These are phyloP conservation scores for Tetramorium simillimum DNA, from an alignment of 1,140 invertebrate genomes.

Conservation along the genomic window DNA sequence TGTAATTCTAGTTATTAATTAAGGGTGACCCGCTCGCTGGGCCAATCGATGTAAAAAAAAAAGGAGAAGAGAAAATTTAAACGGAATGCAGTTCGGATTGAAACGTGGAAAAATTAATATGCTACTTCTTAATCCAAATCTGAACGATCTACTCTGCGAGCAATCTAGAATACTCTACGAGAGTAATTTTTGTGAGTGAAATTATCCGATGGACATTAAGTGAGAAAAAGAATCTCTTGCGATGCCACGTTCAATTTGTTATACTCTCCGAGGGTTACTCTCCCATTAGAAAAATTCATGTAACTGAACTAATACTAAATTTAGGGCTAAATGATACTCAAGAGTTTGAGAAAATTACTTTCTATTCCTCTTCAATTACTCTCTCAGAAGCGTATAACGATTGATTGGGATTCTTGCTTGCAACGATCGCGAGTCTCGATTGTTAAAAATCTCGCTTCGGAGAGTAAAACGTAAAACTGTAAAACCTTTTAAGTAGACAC, in stretches of 20 bases:
- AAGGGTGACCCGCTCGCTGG: conserved; percentile 19
- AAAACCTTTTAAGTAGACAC: neutral
- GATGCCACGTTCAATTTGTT: conserved; percentile 10
- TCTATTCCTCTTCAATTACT: neutral
- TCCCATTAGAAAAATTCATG: neutral
- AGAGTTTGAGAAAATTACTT: neutral
- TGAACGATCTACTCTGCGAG: neutral
- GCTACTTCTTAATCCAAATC: conserved; percentile 12
- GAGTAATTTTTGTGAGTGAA: neutral
- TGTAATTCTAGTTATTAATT: conserved; percentile 68
- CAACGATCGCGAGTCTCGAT: neutral
- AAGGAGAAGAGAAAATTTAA: neutral
- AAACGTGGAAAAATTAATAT: neutral
- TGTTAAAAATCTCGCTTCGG: neutral
- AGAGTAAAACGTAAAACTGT: neutral
- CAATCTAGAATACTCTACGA: neutral
- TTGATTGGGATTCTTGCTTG: neutral
- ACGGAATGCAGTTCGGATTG: neutral
- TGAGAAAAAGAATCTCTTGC: neutral
- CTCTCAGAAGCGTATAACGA: neutral
- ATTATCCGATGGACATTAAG: neutral
- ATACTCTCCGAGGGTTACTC: conserved; percentile 1
- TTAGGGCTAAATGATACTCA: neutral
- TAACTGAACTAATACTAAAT: neutral
- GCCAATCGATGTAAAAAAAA: conserved; percentile 15